Evolutionary conservation across 1,140 invertebrate species (phyloP).

Genomic region (Caenorhabditis brenneri): DNA sequence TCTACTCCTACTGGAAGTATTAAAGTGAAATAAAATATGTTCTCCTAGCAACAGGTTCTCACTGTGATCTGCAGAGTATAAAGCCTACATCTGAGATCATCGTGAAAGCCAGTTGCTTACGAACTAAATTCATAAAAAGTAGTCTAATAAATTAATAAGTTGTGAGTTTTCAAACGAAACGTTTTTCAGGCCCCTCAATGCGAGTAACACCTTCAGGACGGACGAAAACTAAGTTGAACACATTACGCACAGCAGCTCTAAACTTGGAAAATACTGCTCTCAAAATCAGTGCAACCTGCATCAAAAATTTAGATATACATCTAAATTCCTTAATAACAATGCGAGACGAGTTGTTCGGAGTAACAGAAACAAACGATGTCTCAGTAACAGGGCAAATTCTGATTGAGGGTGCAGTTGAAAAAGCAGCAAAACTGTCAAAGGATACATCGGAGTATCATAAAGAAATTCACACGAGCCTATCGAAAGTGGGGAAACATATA

Average conservation of each 20-base stretch:
- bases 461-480: neutral
- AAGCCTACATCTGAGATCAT: slow-evolving; percentile 52
- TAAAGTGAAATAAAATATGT: neutral
- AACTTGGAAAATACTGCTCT: neutral
- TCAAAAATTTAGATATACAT: neutral
- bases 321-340: neutral
- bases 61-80: slow-evolving; percentile 46
- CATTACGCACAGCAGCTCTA: neutral
- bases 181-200: neutral
- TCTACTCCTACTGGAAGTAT: neutral
- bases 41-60: slow-evolving; percentile 50
- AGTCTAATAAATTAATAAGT: neutral
- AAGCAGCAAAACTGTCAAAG: neutral
- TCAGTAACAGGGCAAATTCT: slow-evolving; percentile 30
- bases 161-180: neutral
- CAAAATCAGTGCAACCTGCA: neutral
- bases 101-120: slow-evolving; percentile 54
- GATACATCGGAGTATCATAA: neutral
- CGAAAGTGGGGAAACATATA: neutral
- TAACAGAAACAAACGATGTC: neutral
- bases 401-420: neutral
- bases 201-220: neutral
- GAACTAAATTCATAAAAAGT: neutral
- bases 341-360: neutral
- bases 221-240: neutral